Evolutionary conservation across 2,113 vertebrate species (phyloP).

Genomic region (Alligator sinensis): DNA sequence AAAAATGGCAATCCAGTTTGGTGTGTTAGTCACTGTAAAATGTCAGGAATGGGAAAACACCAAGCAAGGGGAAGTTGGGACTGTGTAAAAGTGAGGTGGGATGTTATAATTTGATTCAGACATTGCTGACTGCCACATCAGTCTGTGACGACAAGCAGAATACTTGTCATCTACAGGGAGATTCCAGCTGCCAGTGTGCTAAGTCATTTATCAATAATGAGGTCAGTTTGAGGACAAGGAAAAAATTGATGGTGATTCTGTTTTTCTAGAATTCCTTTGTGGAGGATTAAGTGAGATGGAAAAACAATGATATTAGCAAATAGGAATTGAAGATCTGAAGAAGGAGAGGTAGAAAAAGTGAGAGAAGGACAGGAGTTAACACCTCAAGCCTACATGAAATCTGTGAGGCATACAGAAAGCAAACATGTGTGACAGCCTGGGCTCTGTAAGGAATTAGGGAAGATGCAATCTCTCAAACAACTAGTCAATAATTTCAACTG

Average conservation of each 20-base stretch:
- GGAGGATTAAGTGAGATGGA: neutral
- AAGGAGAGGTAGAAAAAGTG: neutral
- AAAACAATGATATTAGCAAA: neutral
- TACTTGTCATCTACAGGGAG: neutral
- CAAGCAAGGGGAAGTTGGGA: neutral
- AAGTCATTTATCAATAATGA: neutral
- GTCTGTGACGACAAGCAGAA: neutral
- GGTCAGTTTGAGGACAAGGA: neutral
- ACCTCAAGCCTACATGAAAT: neutral
- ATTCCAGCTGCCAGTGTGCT: neutral
- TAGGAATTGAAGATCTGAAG: neutral
- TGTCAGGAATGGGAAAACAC: neutral
- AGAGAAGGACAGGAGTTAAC: neutral
- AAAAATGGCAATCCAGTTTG: neutral
- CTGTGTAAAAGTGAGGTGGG: neutral
- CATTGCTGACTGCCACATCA: neutral
- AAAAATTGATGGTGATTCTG: neutral
- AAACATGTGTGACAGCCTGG: neutral
- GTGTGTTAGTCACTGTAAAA: neutral
- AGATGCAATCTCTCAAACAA: neutral
- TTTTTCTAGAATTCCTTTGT: neutral
- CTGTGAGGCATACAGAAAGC: neutral
- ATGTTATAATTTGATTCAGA: neutral
- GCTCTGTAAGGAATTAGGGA: neutral
- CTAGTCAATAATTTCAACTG: neutral